Evolutionary conservation across 2,113 vertebrate genomes (phyloP), one percentile per base, ranked within the genome.

Genomic region (Nannospalax galili): DNA sequence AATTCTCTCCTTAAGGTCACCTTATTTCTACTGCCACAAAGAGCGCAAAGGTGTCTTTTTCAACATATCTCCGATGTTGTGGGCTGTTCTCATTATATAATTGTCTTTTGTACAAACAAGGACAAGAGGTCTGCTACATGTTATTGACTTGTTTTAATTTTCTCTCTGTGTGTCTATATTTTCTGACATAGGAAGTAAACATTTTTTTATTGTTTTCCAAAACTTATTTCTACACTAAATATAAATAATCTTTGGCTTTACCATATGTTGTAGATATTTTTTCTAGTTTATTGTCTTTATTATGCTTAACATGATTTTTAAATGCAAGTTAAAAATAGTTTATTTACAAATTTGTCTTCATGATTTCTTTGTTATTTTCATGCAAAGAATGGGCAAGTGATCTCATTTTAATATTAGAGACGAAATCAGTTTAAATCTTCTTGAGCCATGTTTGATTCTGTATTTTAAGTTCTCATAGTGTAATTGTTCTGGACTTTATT

Each of bases 161-260:
- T 24, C 74, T 88, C 35, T 90, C 28, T 67, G 20, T 80, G 78
- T 92, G 40, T 95, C 85, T 84, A 2, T 96, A 87, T 96, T 95
- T 91, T 28, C 90, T 93, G 72, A 74, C 56, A 93, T 22, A 45
- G 62, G 16, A 92, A 17, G 32, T 62, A 93, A 95, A 62, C 26
- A 65, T 89, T 58, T 95, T 95, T 70, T 28, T 92, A 85, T 69
- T 92, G 85, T 95, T 93, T 93, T 77, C 10, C 20, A 88, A 95
- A 16, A 70, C 72, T 4, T 9, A 85, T 77, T 93, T 92, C 64
- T 42, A 72, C 7, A 67, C 45, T 62, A 65, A 87, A 60, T 79
- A 90, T 87, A 95, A 80, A 9, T 28, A 88, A 69, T 11, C 42
- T 94, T 93, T 92, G 67, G 19, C 72, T 95, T 95, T 40, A 11